These are phyloP conservation scores for Parascotia fuliginaria DNA, from an alignment of 2,888 invertebrate species.

Conservation along the genomic window DNA sequence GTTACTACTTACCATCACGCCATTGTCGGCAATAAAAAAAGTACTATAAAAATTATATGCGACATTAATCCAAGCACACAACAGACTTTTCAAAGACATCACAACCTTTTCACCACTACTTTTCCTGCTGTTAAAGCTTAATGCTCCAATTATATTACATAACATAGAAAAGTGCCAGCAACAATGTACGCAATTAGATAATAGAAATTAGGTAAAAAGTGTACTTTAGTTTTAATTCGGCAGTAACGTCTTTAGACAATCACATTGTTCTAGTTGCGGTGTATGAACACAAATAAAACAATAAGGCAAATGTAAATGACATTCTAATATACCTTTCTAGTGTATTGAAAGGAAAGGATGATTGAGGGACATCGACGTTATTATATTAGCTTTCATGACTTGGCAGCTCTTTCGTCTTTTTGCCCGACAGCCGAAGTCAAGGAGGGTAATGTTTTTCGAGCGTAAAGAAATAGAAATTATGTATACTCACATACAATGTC, in stretches of 20 bases:
- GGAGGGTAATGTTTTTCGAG: too few relatives aligned
- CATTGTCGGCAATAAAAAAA: too few relatives aligned
- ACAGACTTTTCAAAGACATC: too few relatives aligned
- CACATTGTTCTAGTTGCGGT: constrained; percentile 32
- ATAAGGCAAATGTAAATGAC: neutral
- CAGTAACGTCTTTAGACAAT: constrained; percentile 8
- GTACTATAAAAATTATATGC: too few relatives aligned
- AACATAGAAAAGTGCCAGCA: constrained; percentile 15
- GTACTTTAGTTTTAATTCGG: constrained; percentile 13
- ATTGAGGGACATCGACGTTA: too few relatives aligned
- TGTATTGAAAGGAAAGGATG: neutral
- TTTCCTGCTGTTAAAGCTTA: neutral
- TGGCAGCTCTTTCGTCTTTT: neutral
- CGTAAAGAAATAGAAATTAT: too few relatives aligned
- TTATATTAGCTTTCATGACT: too few relatives aligned
- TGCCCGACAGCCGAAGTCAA: too few relatives aligned
- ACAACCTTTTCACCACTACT: too few relatives aligned
- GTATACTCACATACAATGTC: too few relatives aligned
- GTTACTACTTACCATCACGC: too few relatives aligned
- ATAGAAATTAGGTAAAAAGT: constrained; percentile 37
- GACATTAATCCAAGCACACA: too few relatives aligned
- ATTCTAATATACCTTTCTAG: constrained; percentile 1
- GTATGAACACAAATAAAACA: constrained; percentile 16
- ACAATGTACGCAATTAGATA: constrained; percentile 30
- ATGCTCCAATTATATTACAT: constrained; percentile 18